Evolutionary conservation across 23 tunicate species (phyloP).

Genomic region (Pegea sp.): DNA sequence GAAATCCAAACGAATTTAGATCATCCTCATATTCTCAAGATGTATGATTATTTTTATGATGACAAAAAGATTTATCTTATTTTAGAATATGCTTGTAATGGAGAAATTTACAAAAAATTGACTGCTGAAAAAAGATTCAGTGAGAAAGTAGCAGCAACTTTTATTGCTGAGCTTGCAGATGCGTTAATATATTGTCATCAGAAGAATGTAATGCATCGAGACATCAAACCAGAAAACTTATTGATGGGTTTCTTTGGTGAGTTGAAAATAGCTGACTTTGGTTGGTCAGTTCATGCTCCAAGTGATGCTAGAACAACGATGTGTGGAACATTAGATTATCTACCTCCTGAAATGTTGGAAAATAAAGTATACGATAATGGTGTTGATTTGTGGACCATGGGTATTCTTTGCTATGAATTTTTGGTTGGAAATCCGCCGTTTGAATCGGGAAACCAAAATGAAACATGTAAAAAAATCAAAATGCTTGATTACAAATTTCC

Average conservation of each 20-base stretch:
- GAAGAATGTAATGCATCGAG: slow-evolving; percentile 87
- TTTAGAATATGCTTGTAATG: slow-evolving; percentile 73
- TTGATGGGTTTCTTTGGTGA: slow-evolving; percentile 92
- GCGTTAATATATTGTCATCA: slow-evolving; percentile 88
- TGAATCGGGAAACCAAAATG: slow-evolving; percentile 37
- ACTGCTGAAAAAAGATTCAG: slow-evolving; percentile 47
- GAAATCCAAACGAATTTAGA: slow-evolving; percentile 90
- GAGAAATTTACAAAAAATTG: slow-evolving; percentile 91
- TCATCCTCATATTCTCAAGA: slow-evolving; percentile 77
- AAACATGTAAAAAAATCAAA: slow-evolving; percentile 64
- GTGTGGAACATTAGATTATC: slow-evolving; percentile 93
- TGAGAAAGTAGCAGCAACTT: slow-evolving; percentile 68
- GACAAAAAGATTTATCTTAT: slow-evolving; percentile 68
- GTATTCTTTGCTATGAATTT: slow-evolving; percentile 96
- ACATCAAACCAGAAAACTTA: slow-evolving; percentile 89
- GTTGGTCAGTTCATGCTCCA: slow-evolving; percentile 99
- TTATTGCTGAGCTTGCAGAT: slow-evolving; percentile 80
- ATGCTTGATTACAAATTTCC: slow-evolving; percentile 52
- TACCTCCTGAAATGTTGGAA: slow-evolving; percentile 95
- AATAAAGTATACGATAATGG: slow-evolving; percentile 44
- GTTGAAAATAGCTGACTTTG: slow-evolving; percentile 91
- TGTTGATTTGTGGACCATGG: slow-evolving; percentile 92
- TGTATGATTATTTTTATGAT: slow-evolving; percentile 90
- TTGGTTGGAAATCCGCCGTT: slow-evolving; percentile 90
- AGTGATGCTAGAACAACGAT: slow-evolving; percentile 64